Evolutionary conservation across 1,140 invertebrate species (phyloP).

Genomic region (Hycleus cichorii): DNA sequence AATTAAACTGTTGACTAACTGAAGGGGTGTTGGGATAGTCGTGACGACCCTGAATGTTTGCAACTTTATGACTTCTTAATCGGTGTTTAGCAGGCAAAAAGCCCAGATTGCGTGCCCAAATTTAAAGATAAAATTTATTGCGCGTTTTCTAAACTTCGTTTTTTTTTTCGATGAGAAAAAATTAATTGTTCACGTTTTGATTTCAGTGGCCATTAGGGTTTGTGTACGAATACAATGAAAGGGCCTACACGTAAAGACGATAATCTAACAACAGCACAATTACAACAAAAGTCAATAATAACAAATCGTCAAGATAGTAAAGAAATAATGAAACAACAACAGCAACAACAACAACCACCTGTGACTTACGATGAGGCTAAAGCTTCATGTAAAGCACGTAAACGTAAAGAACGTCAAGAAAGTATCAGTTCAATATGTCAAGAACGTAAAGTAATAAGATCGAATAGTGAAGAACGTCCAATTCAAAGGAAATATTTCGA

Average conservation of each 20-base stretch:
- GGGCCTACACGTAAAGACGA: constrained; percentile 32
- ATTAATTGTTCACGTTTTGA: too few species aligned
- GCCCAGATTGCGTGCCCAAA: too few species aligned
- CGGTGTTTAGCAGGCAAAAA: too few species aligned
- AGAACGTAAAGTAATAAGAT: constrained; percentile 70
- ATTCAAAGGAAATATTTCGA: constrained; percentile 36
- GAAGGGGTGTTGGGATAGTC: too few species aligned
- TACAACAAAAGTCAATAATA: constrained; percentile 9
- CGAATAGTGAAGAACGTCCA: constrained; percentile 61
- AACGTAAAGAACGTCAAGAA: constrained; percentile 71
- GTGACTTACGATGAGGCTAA: constrained; percentile 37
- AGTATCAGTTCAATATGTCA: constrained; percentile 53
- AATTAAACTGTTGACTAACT: too few species aligned
- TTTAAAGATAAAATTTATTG: too few species aligned
- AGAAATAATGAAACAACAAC: constrained; percentile 6
- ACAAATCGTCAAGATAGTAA: constrained; percentile 5
- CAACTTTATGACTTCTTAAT: too few species aligned
- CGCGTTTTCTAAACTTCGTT: too few species aligned
- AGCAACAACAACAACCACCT: constrained; percentile 6
- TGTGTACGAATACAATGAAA: constrained; percentile 27
- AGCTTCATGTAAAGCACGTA: constrained; percentile 45
- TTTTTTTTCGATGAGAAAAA: too few species aligned
- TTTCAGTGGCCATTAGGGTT: too few species aligned
- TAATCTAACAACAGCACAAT: too few species aligned
- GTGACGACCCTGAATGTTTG: too few species aligned